These are phyloP conservation scores for Drosophila mimetica DNA, from an alignment of 2,888 invertebrate genomes.

Conservation along the genomic window DNA sequence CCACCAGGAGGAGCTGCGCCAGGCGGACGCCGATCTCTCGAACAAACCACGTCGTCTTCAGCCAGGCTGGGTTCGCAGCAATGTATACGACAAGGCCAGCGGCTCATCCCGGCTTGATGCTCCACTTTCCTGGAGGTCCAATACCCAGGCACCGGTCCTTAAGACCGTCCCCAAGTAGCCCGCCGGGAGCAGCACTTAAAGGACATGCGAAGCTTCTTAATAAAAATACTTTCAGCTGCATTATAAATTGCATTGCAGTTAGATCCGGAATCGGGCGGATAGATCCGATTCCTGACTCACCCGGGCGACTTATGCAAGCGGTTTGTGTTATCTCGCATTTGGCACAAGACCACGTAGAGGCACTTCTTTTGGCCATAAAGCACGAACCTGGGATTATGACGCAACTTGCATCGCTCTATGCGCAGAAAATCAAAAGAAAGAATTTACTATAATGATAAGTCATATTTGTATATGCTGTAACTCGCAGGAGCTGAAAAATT, in stretches of 20 bases:
- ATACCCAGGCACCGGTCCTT: not conserved
- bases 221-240: too few species aligned
- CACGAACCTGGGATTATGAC: not conserved
- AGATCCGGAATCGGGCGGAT: conserved; percentile 15
- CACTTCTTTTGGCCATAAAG: not conserved
- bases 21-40: not conserved
- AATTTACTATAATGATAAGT: too few species aligned
- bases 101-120: not conserved
- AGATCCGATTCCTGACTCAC: conserved; percentile 9
- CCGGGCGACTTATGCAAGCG: conserved; percentile 5
- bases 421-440: not conserved
- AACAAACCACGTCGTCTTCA: not conserved
- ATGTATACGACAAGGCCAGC: not conserved
- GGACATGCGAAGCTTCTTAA: too few species aligned
- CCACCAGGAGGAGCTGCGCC: not conserved
- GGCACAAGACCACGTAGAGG: not conserved
- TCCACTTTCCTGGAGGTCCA: not conserved
- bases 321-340: not conserved
- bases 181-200: too few species aligned
- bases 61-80: not conserved
- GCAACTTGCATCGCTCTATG: not conserved
- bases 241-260: not conserved
- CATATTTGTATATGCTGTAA: too few species aligned
- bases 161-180: not conserved
- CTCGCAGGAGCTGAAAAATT: too few species aligned